Base-by-base conservation (phyloP, 37 sponge, comb jelly and placozoan species). In the Beroe ovata region DNA sequence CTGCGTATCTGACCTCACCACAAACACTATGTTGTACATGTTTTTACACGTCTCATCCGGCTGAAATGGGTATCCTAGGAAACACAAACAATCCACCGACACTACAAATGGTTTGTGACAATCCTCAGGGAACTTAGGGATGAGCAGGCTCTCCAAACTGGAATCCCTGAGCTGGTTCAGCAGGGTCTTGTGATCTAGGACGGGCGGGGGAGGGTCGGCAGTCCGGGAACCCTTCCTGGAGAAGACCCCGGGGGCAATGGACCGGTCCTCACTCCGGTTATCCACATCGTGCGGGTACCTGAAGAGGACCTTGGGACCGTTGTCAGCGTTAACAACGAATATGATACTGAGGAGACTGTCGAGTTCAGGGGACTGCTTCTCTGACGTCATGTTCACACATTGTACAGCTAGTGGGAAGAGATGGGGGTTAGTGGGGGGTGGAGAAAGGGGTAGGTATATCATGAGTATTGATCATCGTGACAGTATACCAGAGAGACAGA, bases 241-340 rank as follows among this genome's bases (percentile, higher is more conserved):
- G 84, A 77, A 77, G 4, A 77, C 54, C 23, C 84, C 84, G 54
- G 84, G 20, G 21, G 84, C 28, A 26, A 77, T 77, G 26, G 84
- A 33, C 47, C 84, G 21, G 84, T 77, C 84, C 28, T 77, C 84
- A 40, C 54, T 77, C 47, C 84, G 3, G 84, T 77, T 77, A 25
- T 77, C 84, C 47, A 77, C 84, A 77, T 77, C 84, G 84, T 77
- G 84, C 8, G 84, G 84, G 84, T 77, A 77, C 41, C 84, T 77
- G 84, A 77, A 77, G 84, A 42, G 54, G n/a, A 77, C 84, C 25
- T 77, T 77, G 47, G 84, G 84, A 1, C 84, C 84, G 54, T 77
- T 14, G 54, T 42, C 33, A 42, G 84, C 84, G 84, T 77, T 77
- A 77, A 77, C 84, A 0, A 77, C 84, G 54, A 77, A 77, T 42